Conservation (phyloP, 2,113 vertebrate species). For the Heterotilapia buettikoferi region DNA sequence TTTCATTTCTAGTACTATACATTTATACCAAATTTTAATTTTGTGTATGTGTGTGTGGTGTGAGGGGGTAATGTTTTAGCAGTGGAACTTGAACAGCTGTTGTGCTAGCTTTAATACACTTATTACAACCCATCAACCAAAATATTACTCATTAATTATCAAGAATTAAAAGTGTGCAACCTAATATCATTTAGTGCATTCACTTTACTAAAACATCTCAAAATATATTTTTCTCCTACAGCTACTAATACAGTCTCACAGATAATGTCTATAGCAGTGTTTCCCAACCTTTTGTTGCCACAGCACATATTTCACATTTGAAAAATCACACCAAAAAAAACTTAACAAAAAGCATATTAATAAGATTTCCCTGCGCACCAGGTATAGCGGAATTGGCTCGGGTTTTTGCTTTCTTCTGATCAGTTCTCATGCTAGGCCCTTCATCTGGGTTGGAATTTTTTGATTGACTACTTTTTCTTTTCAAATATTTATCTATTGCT, state of each 20-base stretch:
- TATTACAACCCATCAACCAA: background rate
- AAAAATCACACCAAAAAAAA: background rate
- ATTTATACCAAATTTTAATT: background rate
- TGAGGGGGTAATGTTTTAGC: background rate
- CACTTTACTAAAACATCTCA: background rate
- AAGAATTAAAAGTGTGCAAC: background rate
- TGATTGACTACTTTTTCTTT: background rate
- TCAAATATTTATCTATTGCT: background rate
- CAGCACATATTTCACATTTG: background rate
- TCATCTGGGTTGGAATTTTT: background rate
- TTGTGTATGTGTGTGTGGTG: background rate
- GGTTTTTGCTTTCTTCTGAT: background rate
- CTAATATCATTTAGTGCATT: background rate
- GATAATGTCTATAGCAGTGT: background rate
- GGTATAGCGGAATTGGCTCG: background rate
- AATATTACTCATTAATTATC: background rate
- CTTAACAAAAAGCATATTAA: background rate
- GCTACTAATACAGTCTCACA: background rate
- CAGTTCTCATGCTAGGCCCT: background rate
- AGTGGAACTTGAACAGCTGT: background rate
- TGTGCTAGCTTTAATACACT: background rate
- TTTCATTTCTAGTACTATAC: background rate
- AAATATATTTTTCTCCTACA: background rate
- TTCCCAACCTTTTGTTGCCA: background rate
- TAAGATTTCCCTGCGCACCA: rapidly evolving